These are phyloP conservation scores for Tyria jacobaeae DNA, from an alignment of 2,888 invertebrate genomes.

Conservation along the genomic window DNA sequence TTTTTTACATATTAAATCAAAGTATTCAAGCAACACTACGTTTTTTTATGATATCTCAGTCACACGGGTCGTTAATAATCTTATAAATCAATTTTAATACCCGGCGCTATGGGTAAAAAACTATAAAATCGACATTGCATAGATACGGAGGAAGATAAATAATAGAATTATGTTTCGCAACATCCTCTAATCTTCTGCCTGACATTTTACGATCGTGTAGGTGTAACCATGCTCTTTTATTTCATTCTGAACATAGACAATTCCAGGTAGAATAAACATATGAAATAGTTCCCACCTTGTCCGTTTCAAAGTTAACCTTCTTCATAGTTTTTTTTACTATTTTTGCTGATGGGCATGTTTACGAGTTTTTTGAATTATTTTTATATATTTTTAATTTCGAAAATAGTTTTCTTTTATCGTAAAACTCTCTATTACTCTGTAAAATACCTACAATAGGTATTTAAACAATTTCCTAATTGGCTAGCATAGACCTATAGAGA, in stretches of 20 bases:
- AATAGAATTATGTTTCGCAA: constrained; percentile 41
- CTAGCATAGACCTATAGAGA: no score
- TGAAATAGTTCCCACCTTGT: constrained; percentile 29
- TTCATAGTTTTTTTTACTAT: constrained; percentile 23
- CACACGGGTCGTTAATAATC: constrained; percentile 15
- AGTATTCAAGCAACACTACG: no score
- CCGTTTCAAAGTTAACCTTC: constrained; percentile 33
- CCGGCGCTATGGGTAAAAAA: constrained; percentile 31
- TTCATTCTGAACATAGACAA: constrained; percentile 26
- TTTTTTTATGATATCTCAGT: no score
- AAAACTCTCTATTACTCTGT: no score
- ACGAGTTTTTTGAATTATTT: background rate
- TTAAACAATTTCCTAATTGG: no score
- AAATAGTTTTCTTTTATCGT: no score
- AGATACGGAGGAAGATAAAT: constrained; percentile 31
- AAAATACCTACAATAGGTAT: no score
- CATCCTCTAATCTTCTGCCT: constrained; percentile 31
- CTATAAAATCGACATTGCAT: constrained; percentile 38
- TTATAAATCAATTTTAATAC: constrained; percentile 27
- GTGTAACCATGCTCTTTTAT: constrained; percentile 40
- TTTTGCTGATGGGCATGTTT: background rate
- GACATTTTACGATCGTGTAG: constrained; percentile 45
- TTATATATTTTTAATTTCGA: no score
- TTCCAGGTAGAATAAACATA: constrained; percentile 42
- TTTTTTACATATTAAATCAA: no score